Evolutionary conservation across 1,140 invertebrate species (phyloP), one percentile per base, ranked within the genome.

Genomic region (Drosophila triauraria): DNA sequence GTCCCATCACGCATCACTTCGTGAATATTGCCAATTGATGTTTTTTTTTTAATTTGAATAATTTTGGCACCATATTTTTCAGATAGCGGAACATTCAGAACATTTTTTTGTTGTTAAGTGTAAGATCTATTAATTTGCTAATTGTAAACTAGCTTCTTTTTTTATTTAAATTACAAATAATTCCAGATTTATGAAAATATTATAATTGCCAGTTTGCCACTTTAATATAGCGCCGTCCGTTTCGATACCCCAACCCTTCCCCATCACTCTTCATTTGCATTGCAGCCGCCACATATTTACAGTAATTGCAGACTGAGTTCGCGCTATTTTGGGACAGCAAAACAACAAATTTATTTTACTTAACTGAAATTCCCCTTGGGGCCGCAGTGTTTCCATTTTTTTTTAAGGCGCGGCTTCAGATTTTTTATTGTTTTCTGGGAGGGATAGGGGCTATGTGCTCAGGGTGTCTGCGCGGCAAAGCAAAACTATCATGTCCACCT

Each of bases 401-500:
- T 77, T 84, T 87, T 77, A 90, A 82, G 85, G 85, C 67, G 86
- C 85, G 85, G 79, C 82, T 84, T 75, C 59, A 83, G 59, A 69
- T 56, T 74, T 67, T 48, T 80, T 40, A 43, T 59, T 42, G n/a
- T 62, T 63, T 47, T 61, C 35, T 56, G 35, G 53, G 35, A 56
- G 53, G 38, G 32, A 35, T 17, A 42, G 58, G 47, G 30, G 46
- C 46, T 20, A 40, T 60, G 56, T 62, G 64, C 63, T 88, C 54
- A 72, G 72, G 68, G 77, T 83, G 84, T 83, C 80, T 80, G 76
- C 46, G 71, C 67, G 38, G 67, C 62, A 47, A 67, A 68, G 68
- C 75, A 50, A 84, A 88, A 88, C 82, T 85, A 91, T 88, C 75
- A 75, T 85, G 81, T 91, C 85, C 85, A 90, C 85, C 85, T 84